phyloP scores from a whole-genome alignment of 2,888 invertebrate species.

The Tinea pellionella region DNA sequence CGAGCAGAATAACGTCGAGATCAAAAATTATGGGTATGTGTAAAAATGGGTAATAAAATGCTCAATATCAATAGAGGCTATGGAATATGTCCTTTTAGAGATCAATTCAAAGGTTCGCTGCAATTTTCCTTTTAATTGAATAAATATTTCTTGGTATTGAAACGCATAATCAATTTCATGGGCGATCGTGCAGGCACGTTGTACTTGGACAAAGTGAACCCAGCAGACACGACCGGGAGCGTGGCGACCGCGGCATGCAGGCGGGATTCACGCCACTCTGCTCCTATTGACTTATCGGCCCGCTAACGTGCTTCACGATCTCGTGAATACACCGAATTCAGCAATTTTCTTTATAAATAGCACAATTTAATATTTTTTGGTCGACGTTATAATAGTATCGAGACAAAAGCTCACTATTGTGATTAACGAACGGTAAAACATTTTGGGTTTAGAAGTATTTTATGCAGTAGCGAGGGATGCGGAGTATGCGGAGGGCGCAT shows the following conservation, averaged over 20 bases:
- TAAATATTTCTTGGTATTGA: background rate
- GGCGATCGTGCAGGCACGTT: slow-evolving; percentile 6
- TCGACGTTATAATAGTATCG: background rate
- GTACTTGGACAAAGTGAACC: background rate
- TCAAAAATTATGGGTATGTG: background rate
- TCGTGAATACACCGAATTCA: slow-evolving; percentile 5
- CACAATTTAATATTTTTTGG: background rate
- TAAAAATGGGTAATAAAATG: background rate
- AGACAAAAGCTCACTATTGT: background rate
- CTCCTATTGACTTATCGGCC: slow-evolving; percentile 9
- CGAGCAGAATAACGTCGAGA: background rate
- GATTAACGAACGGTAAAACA: background rate
- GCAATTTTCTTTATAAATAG: background rate
- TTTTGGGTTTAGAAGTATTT: background rate
- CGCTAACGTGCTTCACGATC: slow-evolving; percentile 11
- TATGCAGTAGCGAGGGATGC: background rate
- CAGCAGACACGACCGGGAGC: background rate
- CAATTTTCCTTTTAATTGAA: background rate
- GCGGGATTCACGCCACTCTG: slow-evolving; percentile 6
- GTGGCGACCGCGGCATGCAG: background rate
- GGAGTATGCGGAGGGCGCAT: background rate
- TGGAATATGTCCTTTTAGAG: background rate
- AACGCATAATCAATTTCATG: slow-evolving; percentile 6
- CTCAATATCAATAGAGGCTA: background rate
- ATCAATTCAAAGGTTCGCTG: background rate